Evolutionary conservation across 2,113 vertebrate species (phyloP).

Genomic region (Lycocorax pyrrhopterus): DNA sequence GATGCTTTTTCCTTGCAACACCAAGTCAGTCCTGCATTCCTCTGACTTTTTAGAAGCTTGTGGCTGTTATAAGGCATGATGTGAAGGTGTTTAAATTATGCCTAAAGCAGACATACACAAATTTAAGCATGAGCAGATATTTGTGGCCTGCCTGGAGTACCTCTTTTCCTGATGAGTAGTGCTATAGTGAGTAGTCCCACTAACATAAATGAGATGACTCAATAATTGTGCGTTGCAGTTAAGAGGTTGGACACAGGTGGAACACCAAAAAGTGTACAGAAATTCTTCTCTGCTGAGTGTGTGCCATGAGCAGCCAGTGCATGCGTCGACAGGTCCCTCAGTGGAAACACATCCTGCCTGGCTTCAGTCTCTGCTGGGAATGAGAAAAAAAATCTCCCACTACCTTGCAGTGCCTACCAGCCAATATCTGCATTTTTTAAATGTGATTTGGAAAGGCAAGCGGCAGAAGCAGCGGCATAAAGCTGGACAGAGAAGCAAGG

Average conservation of each 20-base stretch:
- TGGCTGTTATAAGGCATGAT: neutral
- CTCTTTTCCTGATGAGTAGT: neutral
- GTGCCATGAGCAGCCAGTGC: neutral
- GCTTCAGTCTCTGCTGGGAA: neutral
- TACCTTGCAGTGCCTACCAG: neutral
- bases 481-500: neutral
- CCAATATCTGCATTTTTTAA: neutral
- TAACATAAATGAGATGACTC: neutral
- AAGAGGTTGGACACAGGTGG: neutral
- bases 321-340: conserved; percentile 1
- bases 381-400: neutral
- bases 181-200: neutral
- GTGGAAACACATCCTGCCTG: neutral
- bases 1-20: neutral
- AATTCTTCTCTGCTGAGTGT: conserved; percentile 47
- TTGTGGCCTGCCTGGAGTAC: neutral
- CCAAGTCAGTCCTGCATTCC: neutral
- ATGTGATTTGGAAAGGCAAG: neutral
- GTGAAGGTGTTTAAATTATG: neutral
- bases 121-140: neutral
- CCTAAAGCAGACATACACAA: neutral
- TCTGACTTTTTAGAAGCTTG: neutral
- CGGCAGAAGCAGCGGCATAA: neutral
- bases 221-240: neutral
- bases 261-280: neutral